Conservation (phyloP, 2,797 vertebrate genomes). For the Schizopygopsis malacanthus region DNA sequence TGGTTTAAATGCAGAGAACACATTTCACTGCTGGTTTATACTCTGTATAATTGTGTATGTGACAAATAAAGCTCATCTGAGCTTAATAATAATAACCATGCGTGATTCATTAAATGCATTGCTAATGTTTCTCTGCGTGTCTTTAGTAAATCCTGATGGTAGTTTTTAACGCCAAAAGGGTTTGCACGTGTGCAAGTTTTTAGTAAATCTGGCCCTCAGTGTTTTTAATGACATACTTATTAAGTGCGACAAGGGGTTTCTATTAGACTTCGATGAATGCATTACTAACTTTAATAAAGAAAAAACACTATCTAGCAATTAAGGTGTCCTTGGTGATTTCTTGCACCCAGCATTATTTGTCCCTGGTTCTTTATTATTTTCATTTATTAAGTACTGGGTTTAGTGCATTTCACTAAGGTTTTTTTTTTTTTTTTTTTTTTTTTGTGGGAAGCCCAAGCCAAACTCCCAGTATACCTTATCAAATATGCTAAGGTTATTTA, state of each 20-base stretch:
- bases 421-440: no score
- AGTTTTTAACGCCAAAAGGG: background rate
- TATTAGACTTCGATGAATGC: background rate
- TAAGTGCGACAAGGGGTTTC: background rate
- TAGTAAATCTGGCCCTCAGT: background rate
- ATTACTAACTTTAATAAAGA: background rate
- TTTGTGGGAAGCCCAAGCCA: background rate
- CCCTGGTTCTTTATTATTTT: background rate
- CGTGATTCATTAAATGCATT: background rate
- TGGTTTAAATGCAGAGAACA: no score
- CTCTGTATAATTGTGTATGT: no score
- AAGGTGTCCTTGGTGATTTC: background rate
- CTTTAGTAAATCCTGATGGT: background rate
- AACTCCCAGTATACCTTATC: background rate
- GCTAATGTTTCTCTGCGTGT: background rate
- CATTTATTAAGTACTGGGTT: background rate
- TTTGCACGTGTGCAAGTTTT: background rate
- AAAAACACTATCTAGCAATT: background rate
- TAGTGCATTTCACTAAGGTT: background rate
- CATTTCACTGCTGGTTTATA: no score
- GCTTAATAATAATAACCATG: no score
- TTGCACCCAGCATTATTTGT: background rate
- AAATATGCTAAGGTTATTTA: constrained; percentile 1
- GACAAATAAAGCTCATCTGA: no score
- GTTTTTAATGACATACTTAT: background rate